These are phyloP conservation scores for Tauraco hartlaubi DNA, from an alignment of 2,797 vertebrate genomes.

Conservation along the genomic window DNA sequence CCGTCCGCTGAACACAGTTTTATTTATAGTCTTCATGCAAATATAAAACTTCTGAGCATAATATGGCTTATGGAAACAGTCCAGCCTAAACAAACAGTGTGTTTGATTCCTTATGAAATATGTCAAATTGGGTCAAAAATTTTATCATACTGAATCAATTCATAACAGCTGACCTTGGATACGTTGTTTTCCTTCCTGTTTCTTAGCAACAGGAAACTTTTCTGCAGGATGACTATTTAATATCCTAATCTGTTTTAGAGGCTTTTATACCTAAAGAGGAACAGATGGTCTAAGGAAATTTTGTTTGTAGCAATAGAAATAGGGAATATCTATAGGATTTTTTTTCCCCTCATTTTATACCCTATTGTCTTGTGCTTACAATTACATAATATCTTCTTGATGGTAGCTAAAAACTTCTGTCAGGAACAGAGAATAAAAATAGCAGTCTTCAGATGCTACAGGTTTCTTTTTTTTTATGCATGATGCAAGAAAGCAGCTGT, in stretches of 20 bases:
- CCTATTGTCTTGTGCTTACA: neutral
- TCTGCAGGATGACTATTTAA: constrained; percentile 42
- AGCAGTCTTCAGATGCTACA: neutral
- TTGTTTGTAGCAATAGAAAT: constrained; percentile 3
- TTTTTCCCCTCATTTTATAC: neutral
- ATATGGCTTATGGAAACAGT: neutral
- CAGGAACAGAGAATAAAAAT: neutral
- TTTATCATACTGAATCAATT: constrained; percentile 9
- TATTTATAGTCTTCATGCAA: neutral
- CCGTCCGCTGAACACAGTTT: neutral
- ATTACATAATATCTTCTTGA: neutral
- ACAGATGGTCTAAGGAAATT: constrained; percentile 58
- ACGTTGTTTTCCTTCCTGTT: constrained; percentile 33
- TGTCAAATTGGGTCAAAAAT: constrained; percentile 2
- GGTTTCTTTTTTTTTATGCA: neutral
- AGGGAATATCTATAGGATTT: neutral
- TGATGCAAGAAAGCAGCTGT: neutral
- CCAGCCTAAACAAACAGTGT: neutral
- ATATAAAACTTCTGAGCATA: neutral
- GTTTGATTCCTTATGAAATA: neutral
- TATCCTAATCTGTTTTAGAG: constrained; percentile 26
- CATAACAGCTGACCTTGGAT: constrained; percentile 40
- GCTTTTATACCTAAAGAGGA: constrained; percentile 36
- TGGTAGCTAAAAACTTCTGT: neutral
- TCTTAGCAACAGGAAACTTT: constrained; percentile 68